Conservation (phyloP, 2,797 vertebrate species). For the Morelia viridis region DNA sequence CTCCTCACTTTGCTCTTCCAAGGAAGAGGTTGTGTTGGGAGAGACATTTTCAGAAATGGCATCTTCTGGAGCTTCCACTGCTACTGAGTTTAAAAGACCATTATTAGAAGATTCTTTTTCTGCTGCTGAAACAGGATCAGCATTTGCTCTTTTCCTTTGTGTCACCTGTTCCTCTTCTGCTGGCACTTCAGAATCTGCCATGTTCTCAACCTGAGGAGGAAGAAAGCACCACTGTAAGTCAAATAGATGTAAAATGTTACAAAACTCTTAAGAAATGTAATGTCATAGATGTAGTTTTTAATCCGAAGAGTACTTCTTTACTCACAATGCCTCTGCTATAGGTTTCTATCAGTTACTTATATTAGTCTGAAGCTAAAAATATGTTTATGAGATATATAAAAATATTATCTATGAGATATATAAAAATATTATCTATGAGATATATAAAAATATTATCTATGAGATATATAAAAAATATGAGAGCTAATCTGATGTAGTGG, state of each 20-base stretch:
- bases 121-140: conserved; percentile 32
- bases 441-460: too few relatives aligned
- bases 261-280: background rate
- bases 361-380: background rate
- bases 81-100: conserved; percentile 59
- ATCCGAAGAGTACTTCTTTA: background rate
- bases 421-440: too few relatives aligned
- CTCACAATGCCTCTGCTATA: background rate
- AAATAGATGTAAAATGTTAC: background rate
- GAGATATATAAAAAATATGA: too few relatives aligned
- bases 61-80: conserved; percentile 64
- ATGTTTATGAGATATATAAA: background rate
- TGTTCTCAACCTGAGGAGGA: conserved; percentile 58
- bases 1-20: conserved; percentile 72
- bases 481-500: too few relatives aligned
- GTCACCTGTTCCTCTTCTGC: conserved; percentile 59
- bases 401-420: too few relatives aligned
- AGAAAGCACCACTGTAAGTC: background rate
- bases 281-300: background rate
- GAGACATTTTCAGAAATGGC: conserved; percentile 65
- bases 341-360: background rate
- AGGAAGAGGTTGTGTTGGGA: conserved; percentile 58
- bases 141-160: conserved; percentile 53
- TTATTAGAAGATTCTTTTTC: conserved; percentile 66
- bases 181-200: conserved; percentile 61